Base-by-base conservation (phyloP, 2,113 vertebrate species). In the Rhizomys pruinosus region DNA sequence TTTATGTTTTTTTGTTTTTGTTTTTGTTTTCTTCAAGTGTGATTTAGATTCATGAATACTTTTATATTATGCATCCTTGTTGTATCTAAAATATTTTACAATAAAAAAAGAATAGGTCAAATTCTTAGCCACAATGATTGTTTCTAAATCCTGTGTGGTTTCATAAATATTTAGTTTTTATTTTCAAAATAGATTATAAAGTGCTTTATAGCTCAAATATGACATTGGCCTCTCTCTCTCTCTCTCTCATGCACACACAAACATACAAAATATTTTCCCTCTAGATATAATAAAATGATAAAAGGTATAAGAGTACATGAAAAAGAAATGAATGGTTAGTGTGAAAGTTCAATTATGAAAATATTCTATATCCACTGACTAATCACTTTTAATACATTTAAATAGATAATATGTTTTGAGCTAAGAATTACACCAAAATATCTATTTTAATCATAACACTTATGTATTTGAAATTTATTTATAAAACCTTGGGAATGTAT, bases 91-190 rank as follows among this genome's bases (percentile, higher is more conserved):
- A 91, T 94, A 96, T 95, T 95, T 94, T 55, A 94, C 86, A 82
- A 79, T 92, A 68, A 92, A 96, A 64, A 94, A 87, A 52, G 84
- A 59, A 64, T 87, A 79, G 47, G 63, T 81, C 82, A 94, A 93
- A 87, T 89, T 85, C 66, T 72, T 92, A 71, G 84, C 87, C 77
- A 84, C 52, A 76, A 19, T 61, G 76, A 91, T 87, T 93, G 76
- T 92, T 87, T 93, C 44, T 86, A 89, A 95, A 63, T 77, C 80
- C 37, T 42, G 7, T 73, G 16, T 92, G 82, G 68, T 79, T 94
- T 96, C 84, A 96, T 92, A 93, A 89, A 93, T 94, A 92, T 95
- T 95, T 95, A 89, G 92, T 71, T 66, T 42, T 23, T 88, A 64
- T 66, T 71, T 80, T 95, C 90, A 73, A 88, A 82, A 84, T 87